These are phyloP conservation scores for Apotomis turbidana DNA, from an alignment of 2,888 invertebrate species.

Conservation along the genomic window DNA sequence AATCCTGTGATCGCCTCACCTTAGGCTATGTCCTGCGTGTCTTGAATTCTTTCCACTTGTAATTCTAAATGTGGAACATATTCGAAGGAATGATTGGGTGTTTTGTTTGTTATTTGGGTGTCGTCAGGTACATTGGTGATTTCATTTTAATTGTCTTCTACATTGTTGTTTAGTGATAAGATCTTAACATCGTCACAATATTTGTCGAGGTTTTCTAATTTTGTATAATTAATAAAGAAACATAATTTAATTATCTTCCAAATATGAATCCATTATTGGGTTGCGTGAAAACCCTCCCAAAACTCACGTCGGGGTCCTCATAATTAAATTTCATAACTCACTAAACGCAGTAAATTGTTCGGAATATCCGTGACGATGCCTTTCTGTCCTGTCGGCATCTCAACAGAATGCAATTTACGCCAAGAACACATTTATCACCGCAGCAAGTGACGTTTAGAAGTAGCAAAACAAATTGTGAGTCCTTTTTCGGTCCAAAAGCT, in stretches of 20 bases:
- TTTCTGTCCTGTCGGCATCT: slow-evolving; percentile 72
- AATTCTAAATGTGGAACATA: slow-evolving; percentile 54
- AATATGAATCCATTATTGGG: slow-evolving; percentile 15
- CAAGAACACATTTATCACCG: slow-evolving; percentile 80
- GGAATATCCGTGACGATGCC: slow-evolving; percentile 55
- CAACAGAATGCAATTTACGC: slow-evolving; percentile 73
- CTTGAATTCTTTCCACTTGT: slow-evolving; percentile 69
- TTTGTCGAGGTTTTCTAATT: too few relatives aligned
- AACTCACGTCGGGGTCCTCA: slow-evolving; percentile 19
- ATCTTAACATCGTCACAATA: too few relatives aligned
- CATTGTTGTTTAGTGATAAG: slow-evolving; percentile 34
- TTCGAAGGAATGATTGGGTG: slow-evolving; percentile 44
- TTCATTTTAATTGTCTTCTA: slow-evolving; percentile 38
- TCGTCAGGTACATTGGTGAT: slow-evolving; percentile 20
- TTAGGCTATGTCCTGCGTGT: slow-evolving; percentile 73
- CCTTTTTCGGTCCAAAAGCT: slow-evolving; percentile 70
- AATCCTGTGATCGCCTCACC: slow-evolving; percentile 64
- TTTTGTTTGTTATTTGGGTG: slow-evolving; percentile 29
- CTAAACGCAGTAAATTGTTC: slow-evolving; percentile 45
- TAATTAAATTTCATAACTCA: slow-evolving; percentile 47
- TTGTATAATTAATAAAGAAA: too few relatives aligned
- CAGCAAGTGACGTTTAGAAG: slow-evolving; percentile 80
- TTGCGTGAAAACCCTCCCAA: slow-evolving; percentile 33
- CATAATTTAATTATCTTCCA: neutral
- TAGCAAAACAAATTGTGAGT: slow-evolving; percentile 81